phyloP scores from a whole-genome alignment of 2,888 invertebrate genomes.

The Calameuta filiformis region DNA sequence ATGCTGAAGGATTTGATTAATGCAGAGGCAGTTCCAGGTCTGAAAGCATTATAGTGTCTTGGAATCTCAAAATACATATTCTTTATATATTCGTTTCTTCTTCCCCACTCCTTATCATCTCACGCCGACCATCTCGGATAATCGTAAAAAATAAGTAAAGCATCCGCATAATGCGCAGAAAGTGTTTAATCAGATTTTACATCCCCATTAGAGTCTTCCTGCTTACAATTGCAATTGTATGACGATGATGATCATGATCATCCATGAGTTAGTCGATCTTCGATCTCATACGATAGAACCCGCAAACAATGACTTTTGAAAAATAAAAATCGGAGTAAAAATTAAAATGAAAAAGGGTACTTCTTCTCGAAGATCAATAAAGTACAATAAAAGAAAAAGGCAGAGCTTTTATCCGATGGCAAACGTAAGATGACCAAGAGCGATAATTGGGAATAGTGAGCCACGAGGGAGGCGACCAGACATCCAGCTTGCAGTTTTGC shows the following conservation, averaged over 20 bases:
- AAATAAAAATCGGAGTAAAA: not conserved
- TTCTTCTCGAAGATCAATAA: not conserved
- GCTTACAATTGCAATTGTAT: not conserved
- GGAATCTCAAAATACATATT: not conserved
- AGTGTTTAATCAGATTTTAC: not conserved
- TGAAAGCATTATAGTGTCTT: not conserved
- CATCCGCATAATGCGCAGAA: not conserved
- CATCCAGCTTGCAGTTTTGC: not conserved
- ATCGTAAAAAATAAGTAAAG: not conserved
- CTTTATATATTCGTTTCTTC: not conserved
- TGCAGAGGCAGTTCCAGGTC: not conserved
- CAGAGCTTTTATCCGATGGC: constrained; percentile 1
- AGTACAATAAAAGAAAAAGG: not conserved
- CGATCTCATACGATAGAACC: not conserved
- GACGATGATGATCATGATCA: not conserved
- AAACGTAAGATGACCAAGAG: constrained; percentile 11
- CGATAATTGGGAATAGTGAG: constrained; percentile 19
- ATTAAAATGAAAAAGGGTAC: not conserved
- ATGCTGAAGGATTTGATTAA: not conserved
- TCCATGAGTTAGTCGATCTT: not conserved
- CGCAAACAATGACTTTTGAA: not conserved
- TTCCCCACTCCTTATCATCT: not conserved
- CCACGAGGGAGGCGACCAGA: constrained; percentile 11
- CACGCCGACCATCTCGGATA: not conserved
- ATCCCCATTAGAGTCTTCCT: not conserved